phyloP scores from a whole-genome alignment of 2,797 vertebrate species.

The Simalia tracyae region DNA sequence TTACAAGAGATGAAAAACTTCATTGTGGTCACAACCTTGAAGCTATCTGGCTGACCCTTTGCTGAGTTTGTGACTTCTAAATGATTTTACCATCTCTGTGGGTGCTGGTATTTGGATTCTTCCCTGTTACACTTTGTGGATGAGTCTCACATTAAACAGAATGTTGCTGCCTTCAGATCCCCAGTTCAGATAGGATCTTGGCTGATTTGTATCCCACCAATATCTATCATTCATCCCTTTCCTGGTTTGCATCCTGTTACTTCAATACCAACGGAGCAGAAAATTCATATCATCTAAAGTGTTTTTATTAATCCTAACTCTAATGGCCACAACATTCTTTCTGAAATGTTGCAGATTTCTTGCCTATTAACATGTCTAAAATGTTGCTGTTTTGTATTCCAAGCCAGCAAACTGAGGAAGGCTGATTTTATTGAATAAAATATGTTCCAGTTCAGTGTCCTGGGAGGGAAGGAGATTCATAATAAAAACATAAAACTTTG shows the following conservation, averaged over 20 bases:
- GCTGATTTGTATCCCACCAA: not conserved
- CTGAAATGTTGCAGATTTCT: not conserved
- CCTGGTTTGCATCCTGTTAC: not conserved
- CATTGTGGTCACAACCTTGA: too few relatives aligned
- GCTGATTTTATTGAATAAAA: not conserved
- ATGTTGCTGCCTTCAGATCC: not conserved
- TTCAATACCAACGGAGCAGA: not conserved
- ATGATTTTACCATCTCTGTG: too few relatives aligned
- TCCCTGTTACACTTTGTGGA: too few relatives aligned
- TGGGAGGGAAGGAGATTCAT: constrained; percentile 6
- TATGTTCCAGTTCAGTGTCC: not conserved
- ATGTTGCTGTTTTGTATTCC: not conserved
- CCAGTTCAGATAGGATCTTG: not conserved
- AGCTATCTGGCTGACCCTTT: too few relatives aligned
- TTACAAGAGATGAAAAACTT: too few relatives aligned
- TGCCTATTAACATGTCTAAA: not conserved
- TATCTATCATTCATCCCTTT: not conserved
- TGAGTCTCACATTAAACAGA: not conserved
- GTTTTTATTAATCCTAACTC: not conserved
- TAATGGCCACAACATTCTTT: not conserved
- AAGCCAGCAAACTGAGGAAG: not conserved
- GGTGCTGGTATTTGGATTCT: too few relatives aligned
- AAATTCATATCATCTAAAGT: not conserved
- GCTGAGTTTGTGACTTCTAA: too few relatives aligned
- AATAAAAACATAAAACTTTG: constrained; percentile 36